These are phyloP conservation scores for Drosophila prolongata DNA, from an alignment of 2,888 invertebrate genomes.

Conservation along the genomic window DNA sequence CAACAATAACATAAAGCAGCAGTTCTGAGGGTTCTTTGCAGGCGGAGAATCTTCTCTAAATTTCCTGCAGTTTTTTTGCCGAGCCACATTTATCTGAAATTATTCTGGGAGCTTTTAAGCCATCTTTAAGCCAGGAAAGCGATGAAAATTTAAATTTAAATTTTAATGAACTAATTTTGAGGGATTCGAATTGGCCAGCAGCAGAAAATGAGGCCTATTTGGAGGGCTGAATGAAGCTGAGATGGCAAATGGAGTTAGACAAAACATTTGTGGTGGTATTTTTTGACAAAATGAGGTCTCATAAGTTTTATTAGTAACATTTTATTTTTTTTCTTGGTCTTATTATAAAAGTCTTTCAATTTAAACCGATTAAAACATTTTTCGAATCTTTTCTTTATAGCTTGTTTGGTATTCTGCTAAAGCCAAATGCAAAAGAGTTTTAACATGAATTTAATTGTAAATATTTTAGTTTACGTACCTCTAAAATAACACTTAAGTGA, in stretches of 20 bases:
- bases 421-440: no score
- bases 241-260: conserved; percentile 28
- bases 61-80: conserved; percentile 34
- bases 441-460: no score
- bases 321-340: no score
- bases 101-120: conserved; percentile 40
- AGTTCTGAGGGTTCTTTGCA: not conserved
- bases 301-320: not conserved
- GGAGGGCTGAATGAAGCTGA: conserved; percentile 7
- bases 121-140: conserved; percentile 40
- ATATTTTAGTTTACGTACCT: no score
- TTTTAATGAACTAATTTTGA: conserved; percentile 52
- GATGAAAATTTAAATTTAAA: conserved; percentile 44
- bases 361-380: not conserved
- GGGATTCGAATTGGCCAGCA: conserved; percentile 21
- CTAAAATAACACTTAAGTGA: no score
- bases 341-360: no score
- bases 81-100: conserved; percentile 44
- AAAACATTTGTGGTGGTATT: conserved; percentile 13
- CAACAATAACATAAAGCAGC: conserved; percentile 59
- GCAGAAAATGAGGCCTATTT: conserved; percentile 11
- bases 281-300: conserved; percentile 3
- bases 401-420: no score
- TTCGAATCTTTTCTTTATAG: no score
- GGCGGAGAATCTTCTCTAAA: conserved; percentile 26